Evolutionary conservation across 2,113 vertebrate species (phyloP), one percentile per base, ranked within the genome.

Genomic region (Gallinago media): DNA sequence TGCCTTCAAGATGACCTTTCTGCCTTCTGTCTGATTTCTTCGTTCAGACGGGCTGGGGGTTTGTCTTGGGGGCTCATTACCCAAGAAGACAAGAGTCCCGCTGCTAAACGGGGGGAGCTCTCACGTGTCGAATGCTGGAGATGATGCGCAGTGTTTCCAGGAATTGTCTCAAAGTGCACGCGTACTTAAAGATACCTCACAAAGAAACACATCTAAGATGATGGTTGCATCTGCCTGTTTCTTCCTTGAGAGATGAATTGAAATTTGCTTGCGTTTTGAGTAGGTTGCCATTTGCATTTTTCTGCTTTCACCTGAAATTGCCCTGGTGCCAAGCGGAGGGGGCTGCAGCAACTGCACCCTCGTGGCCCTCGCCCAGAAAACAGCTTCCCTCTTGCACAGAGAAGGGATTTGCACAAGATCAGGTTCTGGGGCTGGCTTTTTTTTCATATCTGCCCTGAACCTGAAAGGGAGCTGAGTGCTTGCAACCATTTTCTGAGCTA

Each of bases 311-410:
- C 40, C 40, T 42, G 40, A 42, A 42, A 15, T 13, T 42, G 40
- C 6, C 1, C 31, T 67, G 62, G 19, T 85, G 34, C 52, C 47
- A 79, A 74, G 52, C 1, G 2, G 17, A 42, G n/a, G 15, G 25
- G 18, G 14, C 18, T 77, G 50, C 50, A 80, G 55, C 0, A 0
- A 52, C 29, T 38, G 16, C 59, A 31, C 25, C 16, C 1, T 0
- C 8, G 0, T 85, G 3, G 1, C 23, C 17, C 2, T 78, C 1
- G 0, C 36, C 49, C 61, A 61, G 58, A 50, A 34, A 76, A 26
- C 34, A 93, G 16, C 25, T 85, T 82, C n/a, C 12, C 7, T 66
- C 29, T 90, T 68, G 32, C 52, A 55, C 31, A 29, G 55, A 29
- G 55, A 62, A 12, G 47, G 36, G 21, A 11, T 94, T 40, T 92